Evolutionary conservation across 2,113 vertebrate genomes (phyloP).

Genomic region (Eretmochelys imbricata): DNA sequence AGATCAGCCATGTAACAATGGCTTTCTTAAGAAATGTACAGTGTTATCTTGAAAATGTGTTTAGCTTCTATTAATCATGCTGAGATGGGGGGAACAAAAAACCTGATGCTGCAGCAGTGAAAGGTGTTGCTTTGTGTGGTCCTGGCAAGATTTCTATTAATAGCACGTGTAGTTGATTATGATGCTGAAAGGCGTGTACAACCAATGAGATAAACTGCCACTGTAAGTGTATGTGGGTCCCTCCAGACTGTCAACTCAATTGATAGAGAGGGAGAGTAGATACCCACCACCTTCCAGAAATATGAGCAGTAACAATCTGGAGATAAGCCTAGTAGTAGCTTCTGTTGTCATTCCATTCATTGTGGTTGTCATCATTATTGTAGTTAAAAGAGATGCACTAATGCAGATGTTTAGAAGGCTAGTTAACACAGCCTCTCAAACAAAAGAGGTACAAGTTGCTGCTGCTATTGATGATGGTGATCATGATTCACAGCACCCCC

Average conservation of each 20-base stretch:
- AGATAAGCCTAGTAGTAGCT: neutral
- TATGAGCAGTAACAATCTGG: neutral
- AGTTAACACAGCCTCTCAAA: neutral
- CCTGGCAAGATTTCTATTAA: neutral
- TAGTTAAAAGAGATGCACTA: neutral
- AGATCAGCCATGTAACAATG: neutral
- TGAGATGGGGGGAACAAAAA: neutral
- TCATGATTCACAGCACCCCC: neutral
- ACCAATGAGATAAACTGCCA: neutral
- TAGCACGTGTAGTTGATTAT: neutral
- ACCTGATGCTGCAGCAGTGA: neutral
- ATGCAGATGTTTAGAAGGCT: neutral
- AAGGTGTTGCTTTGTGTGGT: neutral
- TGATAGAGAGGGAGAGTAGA: neutral
- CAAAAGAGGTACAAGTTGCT: neutral
- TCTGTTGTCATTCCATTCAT: neutral
- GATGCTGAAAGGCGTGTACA: neutral
- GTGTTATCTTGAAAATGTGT: neutral
- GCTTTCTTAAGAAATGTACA: neutral
- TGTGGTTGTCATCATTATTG: neutral
- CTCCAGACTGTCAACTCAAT: neutral
- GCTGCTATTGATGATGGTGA: neutral
- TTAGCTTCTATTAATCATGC: neutral
- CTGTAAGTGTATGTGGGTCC: neutral
- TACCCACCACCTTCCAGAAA: neutral